Base-by-base conservation (phyloP, 2,113 vertebrate species). In the Sapayoa aenigma region DNA sequence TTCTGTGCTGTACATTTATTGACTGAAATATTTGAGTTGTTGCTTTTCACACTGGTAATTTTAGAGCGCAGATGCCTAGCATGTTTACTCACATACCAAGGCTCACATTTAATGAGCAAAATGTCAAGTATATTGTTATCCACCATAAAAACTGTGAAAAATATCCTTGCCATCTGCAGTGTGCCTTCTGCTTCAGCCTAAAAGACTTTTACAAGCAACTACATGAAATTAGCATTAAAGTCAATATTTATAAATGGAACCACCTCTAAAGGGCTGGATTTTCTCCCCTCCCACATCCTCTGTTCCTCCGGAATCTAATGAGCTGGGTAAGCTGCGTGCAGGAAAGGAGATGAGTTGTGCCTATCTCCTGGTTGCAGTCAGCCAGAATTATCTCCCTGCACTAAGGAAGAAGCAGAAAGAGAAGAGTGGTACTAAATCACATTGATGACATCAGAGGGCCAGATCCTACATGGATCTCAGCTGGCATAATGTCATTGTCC, bases 41-140 rank as follows among this genome's bases (percentile, higher is more conserved):
- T 96, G 96, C 89, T 97, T 97, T 97, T 94, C 96, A 92, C 96
- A 92, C 93, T 94, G 93, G 96, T 97, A 96, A 97, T 97, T 97
- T 98, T 97, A 97, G 97, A 97, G 95, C 96, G 1, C 97, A 98
- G 97, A 97, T 96, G 96, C 97, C 90, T 95, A 58, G 96, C 87
- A 60, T 96, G 96, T 97, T 97, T 97, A 97, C 97, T 97, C 94
- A 95, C 95, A 97, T 96, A 96, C 96, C 95, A 96, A 93, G 97
- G 95, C 97, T 97, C 97, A 96, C 94, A 97, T 97, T 97, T 97
- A 98, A 98, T 97, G 96, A 97, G 97, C 94, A 97, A 97, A 97
- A 97, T 97, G 97, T 98, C 98, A 97, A 97, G 97, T 96, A 97
- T 97, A 98, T 97, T 97, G 97, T 98, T 98, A 97, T 97, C 97